A percentile compares a stretch with the other conserved stretches of the same genome.
These are phyloP conservation scores for Phortica magna DNA, from an alignment of 2,888 invertebrate genomes.

Conservation along the genomic window DNA sequence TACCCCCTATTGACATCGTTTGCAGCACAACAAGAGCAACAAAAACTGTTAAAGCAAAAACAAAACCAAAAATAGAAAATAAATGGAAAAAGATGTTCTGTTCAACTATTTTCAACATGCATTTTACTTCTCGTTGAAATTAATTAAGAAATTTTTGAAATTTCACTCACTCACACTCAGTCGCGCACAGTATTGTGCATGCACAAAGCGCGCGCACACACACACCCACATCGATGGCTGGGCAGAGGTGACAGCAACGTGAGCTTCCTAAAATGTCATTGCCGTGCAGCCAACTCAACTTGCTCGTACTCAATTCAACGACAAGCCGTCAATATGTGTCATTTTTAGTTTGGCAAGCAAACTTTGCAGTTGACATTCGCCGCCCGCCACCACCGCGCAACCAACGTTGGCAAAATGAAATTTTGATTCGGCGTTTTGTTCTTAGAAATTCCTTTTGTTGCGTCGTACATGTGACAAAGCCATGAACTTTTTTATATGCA, in stretches of 20 bases:
- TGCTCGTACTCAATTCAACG: background rate
- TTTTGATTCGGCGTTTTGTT: background rate
- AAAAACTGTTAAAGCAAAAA: background rate
- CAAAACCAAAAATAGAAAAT: background rate
- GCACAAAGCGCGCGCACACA: background rate
- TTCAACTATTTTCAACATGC: constrained; percentile 32
- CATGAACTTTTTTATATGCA: background rate
- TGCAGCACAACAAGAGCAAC: background rate
- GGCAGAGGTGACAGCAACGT: too few relatives aligned
- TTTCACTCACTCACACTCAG: constrained; percentile 17
- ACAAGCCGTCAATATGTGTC: constrained; percentile 14
- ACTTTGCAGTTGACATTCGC: background rate
- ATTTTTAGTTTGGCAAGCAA: constrained; percentile 21
- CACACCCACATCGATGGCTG: too few relatives aligned
- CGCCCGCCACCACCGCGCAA: background rate
- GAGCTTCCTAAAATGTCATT: too few relatives aligned
- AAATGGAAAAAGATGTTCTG: constrained; percentile 2
- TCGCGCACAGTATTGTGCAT: background rate
- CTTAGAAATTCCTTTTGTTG: background rate
- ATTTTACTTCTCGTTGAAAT: constrained; percentile 39
- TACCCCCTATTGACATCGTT: background rate
- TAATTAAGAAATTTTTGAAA: constrained; percentile 50
- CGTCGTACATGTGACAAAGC: background rate
- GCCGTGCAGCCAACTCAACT: too few relatives aligned
- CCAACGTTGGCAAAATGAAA: background rate